Evolutionary conservation across 2,888 invertebrate species (phyloP).

Genomic region (Stenodema calcarata): DNA sequence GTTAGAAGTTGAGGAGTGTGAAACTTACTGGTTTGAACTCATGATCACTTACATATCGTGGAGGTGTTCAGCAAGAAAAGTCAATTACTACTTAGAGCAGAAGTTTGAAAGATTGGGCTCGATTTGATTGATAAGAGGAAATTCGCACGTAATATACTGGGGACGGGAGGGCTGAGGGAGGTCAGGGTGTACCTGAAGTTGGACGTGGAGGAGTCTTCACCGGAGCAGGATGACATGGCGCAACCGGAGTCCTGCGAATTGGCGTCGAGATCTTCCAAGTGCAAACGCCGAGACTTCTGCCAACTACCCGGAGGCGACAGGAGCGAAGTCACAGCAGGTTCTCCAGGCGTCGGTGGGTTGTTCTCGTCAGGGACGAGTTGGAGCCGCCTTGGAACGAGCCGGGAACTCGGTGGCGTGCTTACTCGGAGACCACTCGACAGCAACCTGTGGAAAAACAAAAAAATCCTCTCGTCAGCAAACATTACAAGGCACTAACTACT

Average conservation of each 20-base stretch:
- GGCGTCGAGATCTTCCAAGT: constrained; percentile 65
- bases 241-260: constrained; percentile 70
- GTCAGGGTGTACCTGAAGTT: constrained; percentile 34
- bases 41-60: no score
- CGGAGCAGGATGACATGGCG: constrained; percentile 59
- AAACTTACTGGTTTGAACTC: no score
- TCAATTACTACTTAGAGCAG: no score
- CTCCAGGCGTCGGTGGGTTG: constrained; percentile 40
- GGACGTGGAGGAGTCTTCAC: constrained; percentile 55
- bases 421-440: constrained; percentile 53
- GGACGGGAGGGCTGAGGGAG: neutral
- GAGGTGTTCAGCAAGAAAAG: no score
- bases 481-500: neutral
- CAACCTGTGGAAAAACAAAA: constrained; percentile 51
- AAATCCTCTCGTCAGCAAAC: neutral
- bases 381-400: constrained; percentile 41
- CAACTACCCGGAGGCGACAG: neutral
- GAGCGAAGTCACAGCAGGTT: neutral
- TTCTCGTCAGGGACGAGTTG: constrained; percentile 51
- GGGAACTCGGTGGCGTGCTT: constrained; percentile 51
- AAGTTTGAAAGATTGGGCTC: no score
- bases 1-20: no score
- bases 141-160: neutral
- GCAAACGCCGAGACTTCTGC: constrained; percentile 14
- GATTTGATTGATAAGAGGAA: neutral